Evolutionary conservation across 2,797 vertebrate species (phyloP).

Genomic region (Poecilia picta): DNA sequence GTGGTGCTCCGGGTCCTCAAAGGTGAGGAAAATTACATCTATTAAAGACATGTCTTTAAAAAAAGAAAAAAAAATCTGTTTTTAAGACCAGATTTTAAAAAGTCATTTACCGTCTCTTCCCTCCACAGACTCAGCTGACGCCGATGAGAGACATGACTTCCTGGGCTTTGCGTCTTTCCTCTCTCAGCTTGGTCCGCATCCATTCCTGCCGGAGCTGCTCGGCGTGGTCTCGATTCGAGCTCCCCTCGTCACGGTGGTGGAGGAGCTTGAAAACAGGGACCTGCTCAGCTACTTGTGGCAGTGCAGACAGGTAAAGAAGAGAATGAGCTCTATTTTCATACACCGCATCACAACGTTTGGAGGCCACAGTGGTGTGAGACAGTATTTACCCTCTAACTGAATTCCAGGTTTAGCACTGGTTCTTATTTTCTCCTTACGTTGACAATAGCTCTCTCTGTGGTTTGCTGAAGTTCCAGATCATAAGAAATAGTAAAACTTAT

Average conservation of each 20-base stretch:
- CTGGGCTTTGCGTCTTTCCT: constrained; percentile 90
- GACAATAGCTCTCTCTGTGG: neutral
- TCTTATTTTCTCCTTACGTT: neutral
- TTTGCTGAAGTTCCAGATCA: neutral
- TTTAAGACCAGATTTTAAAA: neutral
- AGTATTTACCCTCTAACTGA: neutral
- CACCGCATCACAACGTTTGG: neutral
- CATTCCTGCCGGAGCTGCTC: constrained; percentile 87
- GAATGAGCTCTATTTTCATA: neutral
- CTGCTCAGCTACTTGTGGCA: constrained; percentile 91
- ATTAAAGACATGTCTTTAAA: neutral
- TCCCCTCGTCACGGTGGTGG: constrained; percentile 89
- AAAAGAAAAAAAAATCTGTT: neutral
- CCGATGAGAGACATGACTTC: constrained; percentile 84
- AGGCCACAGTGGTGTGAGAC: neutral
- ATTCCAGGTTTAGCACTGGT: neutral
- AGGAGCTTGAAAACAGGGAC: constrained; percentile 87
- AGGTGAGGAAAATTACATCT: constrained; percentile 52
- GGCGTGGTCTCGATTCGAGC: constrained; percentile 87
- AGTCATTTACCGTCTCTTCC: neutral
- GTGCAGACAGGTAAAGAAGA: constrained; percentile 79
- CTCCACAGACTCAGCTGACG: constrained; percentile 76
- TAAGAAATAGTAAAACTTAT: neutral
- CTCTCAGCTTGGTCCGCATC: constrained; percentile 85
- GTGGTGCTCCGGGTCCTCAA: constrained; percentile 82